Conservation (phyloP, 2,888 invertebrate genomes). For the Hyposoter didymator region DNA sequence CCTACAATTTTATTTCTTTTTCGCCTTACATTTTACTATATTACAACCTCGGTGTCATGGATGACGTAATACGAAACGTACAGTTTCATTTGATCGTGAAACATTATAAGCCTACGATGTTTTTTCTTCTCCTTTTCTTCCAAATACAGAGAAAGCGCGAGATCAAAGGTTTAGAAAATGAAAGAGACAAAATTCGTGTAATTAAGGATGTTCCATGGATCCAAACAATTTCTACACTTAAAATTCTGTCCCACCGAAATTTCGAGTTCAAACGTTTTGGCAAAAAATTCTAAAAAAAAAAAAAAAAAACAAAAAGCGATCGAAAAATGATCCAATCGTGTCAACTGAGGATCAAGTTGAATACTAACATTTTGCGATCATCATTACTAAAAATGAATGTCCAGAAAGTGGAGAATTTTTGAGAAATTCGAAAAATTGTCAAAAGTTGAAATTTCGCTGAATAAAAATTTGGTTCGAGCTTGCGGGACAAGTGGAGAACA, state of each 20-base stretch:
- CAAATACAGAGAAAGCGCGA: slow-evolving; percentile 39
- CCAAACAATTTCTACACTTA: background rate
- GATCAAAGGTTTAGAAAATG: slow-evolving; percentile 28
- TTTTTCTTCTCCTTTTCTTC: slow-evolving; percentile 15
- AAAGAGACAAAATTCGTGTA: background rate
- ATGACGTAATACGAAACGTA: slow-evolving; percentile 47
- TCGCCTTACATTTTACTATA: slow-evolving; percentile 53
- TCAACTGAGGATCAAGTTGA: background rate
- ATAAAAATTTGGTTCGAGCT: background rate
- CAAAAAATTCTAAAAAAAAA: background rate
- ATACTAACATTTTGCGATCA: background rate
- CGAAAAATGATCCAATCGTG: background rate
- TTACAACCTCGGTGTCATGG: slow-evolving; percentile 63
- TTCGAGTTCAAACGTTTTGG: background rate
- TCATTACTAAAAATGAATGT: background rate
- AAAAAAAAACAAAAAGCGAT: background rate
- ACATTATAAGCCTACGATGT: slow-evolving; percentile 5
- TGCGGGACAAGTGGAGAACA: background rate
- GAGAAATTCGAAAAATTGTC: background rate
- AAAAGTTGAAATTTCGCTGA: background rate
- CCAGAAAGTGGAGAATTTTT: background rate
- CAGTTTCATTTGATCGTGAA: slow-evolving; percentile 49
- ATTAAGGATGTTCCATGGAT: background rate
- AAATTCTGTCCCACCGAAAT: background rate
- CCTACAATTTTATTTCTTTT: slow-evolving; percentile 28